phyloP scores from a whole-genome alignment of 2,797 vertebrate genomes.

The Gouania willdenowi region DNA sequence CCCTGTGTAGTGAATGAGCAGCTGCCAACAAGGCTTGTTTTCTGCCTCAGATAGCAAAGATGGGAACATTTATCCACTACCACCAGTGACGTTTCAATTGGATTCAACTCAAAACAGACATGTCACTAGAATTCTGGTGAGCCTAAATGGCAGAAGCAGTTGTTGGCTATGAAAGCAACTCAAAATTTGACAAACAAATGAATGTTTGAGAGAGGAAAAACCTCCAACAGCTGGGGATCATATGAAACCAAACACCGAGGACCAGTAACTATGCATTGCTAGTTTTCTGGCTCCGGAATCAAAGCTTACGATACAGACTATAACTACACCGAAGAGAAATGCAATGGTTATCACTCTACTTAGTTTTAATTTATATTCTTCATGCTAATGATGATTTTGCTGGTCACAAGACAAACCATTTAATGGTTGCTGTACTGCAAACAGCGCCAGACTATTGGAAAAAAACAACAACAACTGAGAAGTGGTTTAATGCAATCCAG shows the following conservation, averaged over 20 bases:
- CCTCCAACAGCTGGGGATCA: slow-evolving; percentile 54
- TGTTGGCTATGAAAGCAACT: slow-evolving; percentile 48
- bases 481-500: too few species aligned
- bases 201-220: slow-evolving; percentile 19
- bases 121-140: slow-evolving; percentile 50
- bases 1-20: slow-evolving; percentile 27
- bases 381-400: too few species aligned
- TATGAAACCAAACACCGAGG: slow-evolving; percentile 53
- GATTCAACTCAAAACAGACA: slow-evolving; percentile 66
- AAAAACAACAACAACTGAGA: too few species aligned
- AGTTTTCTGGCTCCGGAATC: slow-evolving; percentile 36
- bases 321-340: too few species aligned
- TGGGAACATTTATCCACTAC: slow-evolving; percentile 58
- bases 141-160: slow-evolving; percentile 44
- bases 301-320: too few species aligned
- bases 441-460: too few species aligned
- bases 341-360: too few species aligned
- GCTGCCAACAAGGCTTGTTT: slow-evolving; percentile 34
- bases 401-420: too few species aligned
- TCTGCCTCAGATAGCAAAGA: slow-evolving; percentile 32
- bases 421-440: too few species aligned
- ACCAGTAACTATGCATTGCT: slow-evolving; percentile 46
- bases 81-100: slow-evolving; percentile 66
- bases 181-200: slow-evolving; percentile 66
- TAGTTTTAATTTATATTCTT: too few species aligned